phyloP scores from a whole-genome alignment of 2,113 vertebrate genomes.

The Dasyurus viverrinus region DNA sequence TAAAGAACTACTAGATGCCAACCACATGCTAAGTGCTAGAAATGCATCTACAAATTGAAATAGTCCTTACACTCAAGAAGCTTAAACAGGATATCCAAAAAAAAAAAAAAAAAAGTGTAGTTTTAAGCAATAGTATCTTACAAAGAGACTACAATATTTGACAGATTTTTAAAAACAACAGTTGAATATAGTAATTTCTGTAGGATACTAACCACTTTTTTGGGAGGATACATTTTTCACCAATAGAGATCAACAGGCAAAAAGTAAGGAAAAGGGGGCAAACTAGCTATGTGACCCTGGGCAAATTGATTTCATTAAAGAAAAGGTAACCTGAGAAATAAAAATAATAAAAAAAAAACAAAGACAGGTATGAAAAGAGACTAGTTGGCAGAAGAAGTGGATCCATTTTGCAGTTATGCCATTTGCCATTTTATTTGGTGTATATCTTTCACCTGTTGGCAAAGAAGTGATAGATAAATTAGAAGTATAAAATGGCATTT shows the following conservation, averaged over 20 bases:
- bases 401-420: neutral
- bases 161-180: neutral
- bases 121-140: neutral
- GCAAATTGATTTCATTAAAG: neutral
- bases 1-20: neutral
- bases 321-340: neutral
- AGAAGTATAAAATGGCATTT: neutral
- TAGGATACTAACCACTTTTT: neutral
- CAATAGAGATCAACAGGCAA: neutral
- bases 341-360: neutral
- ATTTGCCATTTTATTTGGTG: neutral
- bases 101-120: neutral
- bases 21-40: constrained; percentile 2
- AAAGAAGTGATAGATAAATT: neutral
- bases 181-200: neutral
- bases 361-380: neutral
- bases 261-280: neutral
- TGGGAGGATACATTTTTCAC: neutral
- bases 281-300: neutral
- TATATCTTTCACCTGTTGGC: neutral
- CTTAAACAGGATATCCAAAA: neutral
- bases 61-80: neutral
- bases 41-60: neutral
- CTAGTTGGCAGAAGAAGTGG: neutral
- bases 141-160: neutral